A percentile compares a stretch with the other conserved stretches of the same genome.
Evolutionary conservation across 2,113 vertebrate species (phyloP).

Genomic region (Beaufortia kweichowensis): DNA sequence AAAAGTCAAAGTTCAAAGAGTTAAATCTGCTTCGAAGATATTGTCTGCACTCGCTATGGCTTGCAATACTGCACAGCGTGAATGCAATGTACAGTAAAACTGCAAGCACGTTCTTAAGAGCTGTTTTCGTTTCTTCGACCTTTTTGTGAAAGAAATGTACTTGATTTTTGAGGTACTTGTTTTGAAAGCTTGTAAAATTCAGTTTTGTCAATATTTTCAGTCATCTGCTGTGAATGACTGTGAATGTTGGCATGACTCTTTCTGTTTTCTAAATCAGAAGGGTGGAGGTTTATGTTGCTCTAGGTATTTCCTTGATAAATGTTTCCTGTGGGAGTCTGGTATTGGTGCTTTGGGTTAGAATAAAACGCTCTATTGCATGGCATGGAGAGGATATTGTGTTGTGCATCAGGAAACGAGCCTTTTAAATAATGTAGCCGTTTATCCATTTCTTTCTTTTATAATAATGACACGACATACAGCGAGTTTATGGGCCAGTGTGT

Average conservation of each 20-base stretch:
- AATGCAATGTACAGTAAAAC: not conserved
- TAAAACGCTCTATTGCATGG: slow-evolving; percentile 54
- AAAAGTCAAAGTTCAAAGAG: not conserved
- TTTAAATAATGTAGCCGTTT: slow-evolving; percentile 73
- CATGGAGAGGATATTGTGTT: slow-evolving; percentile 61
- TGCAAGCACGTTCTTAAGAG: not conserved
- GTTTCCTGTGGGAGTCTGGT: slow-evolving; percentile 13
- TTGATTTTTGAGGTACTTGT: not conserved
- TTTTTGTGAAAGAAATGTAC: not conserved
- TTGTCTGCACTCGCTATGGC: not conserved
- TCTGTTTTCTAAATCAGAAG: not conserved
- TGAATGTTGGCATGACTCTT: not conserved
- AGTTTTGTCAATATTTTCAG: slow-evolving; percentile 14
- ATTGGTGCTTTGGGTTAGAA: slow-evolving; percentile 46
- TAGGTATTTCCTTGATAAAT: slow-evolving; percentile 11
- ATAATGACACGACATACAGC: slow-evolving; percentile 68
- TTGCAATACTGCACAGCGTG: not conserved
- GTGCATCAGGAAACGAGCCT: slow-evolving; percentile 62
- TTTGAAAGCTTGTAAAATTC: not conserved
- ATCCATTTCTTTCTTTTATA: slow-evolving; percentile 64
- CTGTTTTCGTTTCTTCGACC: slow-evolving; percentile 12
- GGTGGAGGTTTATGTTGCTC: not conserved
- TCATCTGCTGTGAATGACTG: not conserved
- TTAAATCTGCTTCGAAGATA: not conserved
- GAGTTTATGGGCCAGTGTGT: slow-evolving; percentile 59